Conservation (phyloP, 2,888 invertebrate species). For the Hoplodrina blanda region DNA sequence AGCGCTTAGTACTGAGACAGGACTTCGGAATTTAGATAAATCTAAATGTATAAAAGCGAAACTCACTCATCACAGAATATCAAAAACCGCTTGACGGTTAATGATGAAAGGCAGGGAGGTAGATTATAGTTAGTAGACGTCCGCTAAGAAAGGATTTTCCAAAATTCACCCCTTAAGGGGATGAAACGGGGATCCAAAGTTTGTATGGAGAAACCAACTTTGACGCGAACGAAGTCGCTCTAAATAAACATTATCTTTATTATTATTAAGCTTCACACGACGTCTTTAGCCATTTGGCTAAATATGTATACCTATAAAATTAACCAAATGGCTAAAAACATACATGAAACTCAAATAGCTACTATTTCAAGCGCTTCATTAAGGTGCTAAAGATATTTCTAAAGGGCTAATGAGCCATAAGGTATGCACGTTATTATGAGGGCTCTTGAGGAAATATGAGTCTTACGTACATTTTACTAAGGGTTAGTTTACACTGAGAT, state of each 20-base stretch:
- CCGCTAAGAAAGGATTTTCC: too few relatives aligned
- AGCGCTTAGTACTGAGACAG: background rate
- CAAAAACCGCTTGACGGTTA: too few relatives aligned
- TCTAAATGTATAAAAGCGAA: too few relatives aligned
- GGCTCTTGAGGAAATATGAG: background rate
- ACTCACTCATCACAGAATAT: too few relatives aligned
- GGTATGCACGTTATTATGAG: background rate
- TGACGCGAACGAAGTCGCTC: too few relatives aligned
- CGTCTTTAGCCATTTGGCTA: too few relatives aligned
- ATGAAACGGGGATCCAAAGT: too few relatives aligned
- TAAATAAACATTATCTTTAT: too few relatives aligned
- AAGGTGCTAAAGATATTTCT: constrained; percentile 10
- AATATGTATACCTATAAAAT: background rate
- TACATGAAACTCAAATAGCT: constrained; percentile 8
- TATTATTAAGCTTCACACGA: background rate
- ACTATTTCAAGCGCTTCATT: constrained; percentile 2
- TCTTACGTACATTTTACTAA: background rate
- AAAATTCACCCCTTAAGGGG: too few relatives aligned
- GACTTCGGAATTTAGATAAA: constrained; percentile 3
- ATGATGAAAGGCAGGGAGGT: too few relatives aligned
- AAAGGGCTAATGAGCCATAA: constrained; percentile 20
- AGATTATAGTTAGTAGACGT: too few relatives aligned
- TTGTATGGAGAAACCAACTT: too few relatives aligned
- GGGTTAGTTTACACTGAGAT: background rate
- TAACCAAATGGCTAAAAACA: background rate